Conservation (phyloP, 2,113 vertebrate genomes). For the Psammodynastes pulverulentus region DNA sequence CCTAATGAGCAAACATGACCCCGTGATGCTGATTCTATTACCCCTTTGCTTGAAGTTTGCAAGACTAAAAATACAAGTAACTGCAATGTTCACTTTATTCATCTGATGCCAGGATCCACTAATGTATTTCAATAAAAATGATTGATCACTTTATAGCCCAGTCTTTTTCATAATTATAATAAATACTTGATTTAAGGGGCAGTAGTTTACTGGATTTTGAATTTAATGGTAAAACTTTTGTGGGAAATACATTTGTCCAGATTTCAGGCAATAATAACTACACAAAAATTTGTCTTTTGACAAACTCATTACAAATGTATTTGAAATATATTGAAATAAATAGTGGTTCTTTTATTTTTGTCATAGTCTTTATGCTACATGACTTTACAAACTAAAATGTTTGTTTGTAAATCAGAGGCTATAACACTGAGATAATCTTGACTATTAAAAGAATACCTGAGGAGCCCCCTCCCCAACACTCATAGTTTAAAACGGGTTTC, state of each 20-base stretch:
- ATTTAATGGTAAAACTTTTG: background rate
- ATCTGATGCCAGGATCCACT: background rate
- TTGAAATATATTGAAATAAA: background rate
- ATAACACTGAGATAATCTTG: background rate
- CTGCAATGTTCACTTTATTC: background rate
- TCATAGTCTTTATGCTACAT: background rate
- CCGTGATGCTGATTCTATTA: background rate
- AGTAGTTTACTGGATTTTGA: background rate
- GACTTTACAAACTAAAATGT: background rate
- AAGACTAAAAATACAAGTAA: background rate
- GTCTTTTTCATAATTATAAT: background rate
- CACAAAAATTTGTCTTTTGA: background rate
- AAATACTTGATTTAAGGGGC: background rate
- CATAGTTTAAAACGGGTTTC: no score
- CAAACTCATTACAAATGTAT: background rate
- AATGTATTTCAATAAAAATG: background rate
- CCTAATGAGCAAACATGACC: background rate
- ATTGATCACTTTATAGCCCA: background rate
- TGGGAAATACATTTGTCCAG: background rate
- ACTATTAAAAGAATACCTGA: background rate
- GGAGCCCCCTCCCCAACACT: background rate
- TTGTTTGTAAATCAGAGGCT: background rate
- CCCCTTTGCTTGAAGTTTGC: background rate
- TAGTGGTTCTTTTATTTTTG: background rate
- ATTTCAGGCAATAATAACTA: background rate